These are phyloP conservation scores for Aspidiotus destructor DNA, from an alignment of 2,888 invertebrate genomes.

Conservation along the genomic window DNA sequence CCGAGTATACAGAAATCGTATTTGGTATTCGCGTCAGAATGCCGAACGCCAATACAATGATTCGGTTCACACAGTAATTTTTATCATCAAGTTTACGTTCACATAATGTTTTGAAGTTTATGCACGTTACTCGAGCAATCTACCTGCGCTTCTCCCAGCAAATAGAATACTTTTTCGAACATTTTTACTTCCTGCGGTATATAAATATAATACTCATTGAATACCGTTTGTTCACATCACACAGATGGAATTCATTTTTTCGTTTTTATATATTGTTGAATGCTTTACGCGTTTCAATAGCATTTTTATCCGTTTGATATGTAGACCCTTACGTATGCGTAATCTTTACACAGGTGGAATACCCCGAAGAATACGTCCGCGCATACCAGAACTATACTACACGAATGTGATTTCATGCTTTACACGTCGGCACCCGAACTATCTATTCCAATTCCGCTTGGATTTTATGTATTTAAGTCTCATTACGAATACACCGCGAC, in stretches of 20 bases:
- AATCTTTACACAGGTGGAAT: no score
- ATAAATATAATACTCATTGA: background rate
- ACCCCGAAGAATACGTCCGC: no score
- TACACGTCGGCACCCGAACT: no score
- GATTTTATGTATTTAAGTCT: no score
- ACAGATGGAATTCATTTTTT: background rate
- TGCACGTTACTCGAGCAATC: background rate
- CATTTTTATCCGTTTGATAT: no score
- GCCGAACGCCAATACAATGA: constrained; percentile 4
- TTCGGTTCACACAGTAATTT: constrained; percentile 3
- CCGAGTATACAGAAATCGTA: background rate
- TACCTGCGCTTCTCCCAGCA: background rate
- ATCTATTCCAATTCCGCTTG: no score
- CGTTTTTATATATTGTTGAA: background rate
- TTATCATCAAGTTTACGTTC: constrained; percentile 2
- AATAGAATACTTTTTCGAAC: background rate
- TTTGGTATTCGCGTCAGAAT: background rate
- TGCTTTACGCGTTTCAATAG: no score
- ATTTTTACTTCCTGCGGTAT: background rate
- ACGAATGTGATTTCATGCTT: no score
- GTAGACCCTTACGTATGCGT: no score
- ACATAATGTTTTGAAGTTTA: background rate
- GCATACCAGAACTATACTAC: no score
- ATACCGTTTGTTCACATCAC: background rate
- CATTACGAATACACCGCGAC: no score